A percentile compares a stretch with the other conserved stretches of the same genome.
These are phyloP conservation scores for Agrotis exclamationis DNA, from an alignment of 2,888 invertebrate genomes.

Conservation along the genomic window DNA sequence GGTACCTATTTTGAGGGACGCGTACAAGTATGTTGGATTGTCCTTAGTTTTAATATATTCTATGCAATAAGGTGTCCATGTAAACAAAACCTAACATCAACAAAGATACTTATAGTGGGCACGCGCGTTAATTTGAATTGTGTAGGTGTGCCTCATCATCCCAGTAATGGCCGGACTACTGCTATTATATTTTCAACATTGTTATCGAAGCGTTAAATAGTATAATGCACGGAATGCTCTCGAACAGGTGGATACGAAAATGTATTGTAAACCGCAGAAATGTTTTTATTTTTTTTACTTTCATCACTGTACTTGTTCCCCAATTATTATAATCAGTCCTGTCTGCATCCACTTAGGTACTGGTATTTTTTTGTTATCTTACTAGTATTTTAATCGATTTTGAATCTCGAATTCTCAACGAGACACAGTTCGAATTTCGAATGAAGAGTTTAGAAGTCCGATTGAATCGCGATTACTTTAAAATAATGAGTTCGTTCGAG, in stretches of 20 bases:
- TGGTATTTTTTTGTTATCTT: constrained; percentile 20
- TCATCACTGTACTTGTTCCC: constrained; percentile 41
- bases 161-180: constrained; percentile 66
- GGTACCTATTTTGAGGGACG: too few relatives aligned
- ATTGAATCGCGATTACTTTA: too few relatives aligned
- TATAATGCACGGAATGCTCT: constrained; percentile 54
- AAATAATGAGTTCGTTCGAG: too few relatives aligned
- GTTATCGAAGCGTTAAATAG: constrained; percentile 78
- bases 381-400: not conserved
- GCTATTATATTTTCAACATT: constrained; percentile 76
- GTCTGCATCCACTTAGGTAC: not conserved
- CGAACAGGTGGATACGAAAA: constrained; percentile 71
- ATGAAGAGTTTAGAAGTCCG: too few relatives aligned
- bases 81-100: constrained; percentile 50
- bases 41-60: too few relatives aligned
- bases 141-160: constrained; percentile 72
- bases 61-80: constrained; percentile 25
- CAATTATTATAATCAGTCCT: constrained; percentile 51
- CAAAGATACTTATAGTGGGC: constrained; percentile 37
- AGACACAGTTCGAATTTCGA: too few relatives aligned
- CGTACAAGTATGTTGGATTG: too few relatives aligned
- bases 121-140: constrained; percentile 68
- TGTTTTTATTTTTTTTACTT: constrained; percentile 48
- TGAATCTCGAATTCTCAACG: too few relatives aligned
- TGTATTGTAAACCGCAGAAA: constrained; percentile 65